Percentiles rank a stretch among this genome's conserved stretches.
Conservation (phyloP, 2,797 vertebrate genomes). For the Lates japonicus region DNA sequence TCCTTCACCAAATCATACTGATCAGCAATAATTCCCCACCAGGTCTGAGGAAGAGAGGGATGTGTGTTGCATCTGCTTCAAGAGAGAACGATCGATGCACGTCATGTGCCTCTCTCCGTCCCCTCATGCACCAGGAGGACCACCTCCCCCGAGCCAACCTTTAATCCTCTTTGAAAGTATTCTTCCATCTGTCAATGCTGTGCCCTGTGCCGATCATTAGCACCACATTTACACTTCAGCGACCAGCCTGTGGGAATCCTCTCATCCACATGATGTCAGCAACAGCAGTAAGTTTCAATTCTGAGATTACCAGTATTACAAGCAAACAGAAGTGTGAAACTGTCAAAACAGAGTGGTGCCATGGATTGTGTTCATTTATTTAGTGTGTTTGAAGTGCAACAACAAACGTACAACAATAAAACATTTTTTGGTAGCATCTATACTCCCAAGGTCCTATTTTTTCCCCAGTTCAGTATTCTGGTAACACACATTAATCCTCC, state of each 20-base stretch:
- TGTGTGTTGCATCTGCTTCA: slow-evolving; percentile 27
- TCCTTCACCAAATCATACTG: not conserved
- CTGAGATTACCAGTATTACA: not conserved
- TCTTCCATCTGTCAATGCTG: slow-evolving; percentile 62
- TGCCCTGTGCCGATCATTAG: slow-evolving; percentile 45
- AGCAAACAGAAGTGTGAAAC: not conserved
- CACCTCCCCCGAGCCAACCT: slow-evolving; percentile 42
- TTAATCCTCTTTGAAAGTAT: slow-evolving; percentile 68
- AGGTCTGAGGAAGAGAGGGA: not conserved
- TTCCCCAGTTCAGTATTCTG: too few species aligned
- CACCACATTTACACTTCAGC: slow-evolving; percentile 35
- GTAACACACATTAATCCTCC: too few species aligned
- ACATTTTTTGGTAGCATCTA: not conserved
- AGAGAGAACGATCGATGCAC: slow-evolving; percentile 10
- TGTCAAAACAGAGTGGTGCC: not conserved
- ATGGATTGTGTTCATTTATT: not conserved
- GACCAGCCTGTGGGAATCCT: slow-evolving; percentile 15
- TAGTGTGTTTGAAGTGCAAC: not conserved
- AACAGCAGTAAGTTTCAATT: not conserved
- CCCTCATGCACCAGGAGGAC: slow-evolving; percentile 39
- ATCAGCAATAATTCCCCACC: slow-evolving; percentile 21
- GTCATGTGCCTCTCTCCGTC: slow-evolving; percentile 25
- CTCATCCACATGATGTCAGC: not conserved
- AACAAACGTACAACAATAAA: not conserved
- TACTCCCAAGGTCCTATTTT: too few species aligned